A percentile compares a stretch with the other conserved stretches of the same genome.
These are phyloP conservation scores for Drosophila subquinaria DNA, from an alignment of 2,888 invertebrate genomes.

Conservation along the genomic window DNA sequence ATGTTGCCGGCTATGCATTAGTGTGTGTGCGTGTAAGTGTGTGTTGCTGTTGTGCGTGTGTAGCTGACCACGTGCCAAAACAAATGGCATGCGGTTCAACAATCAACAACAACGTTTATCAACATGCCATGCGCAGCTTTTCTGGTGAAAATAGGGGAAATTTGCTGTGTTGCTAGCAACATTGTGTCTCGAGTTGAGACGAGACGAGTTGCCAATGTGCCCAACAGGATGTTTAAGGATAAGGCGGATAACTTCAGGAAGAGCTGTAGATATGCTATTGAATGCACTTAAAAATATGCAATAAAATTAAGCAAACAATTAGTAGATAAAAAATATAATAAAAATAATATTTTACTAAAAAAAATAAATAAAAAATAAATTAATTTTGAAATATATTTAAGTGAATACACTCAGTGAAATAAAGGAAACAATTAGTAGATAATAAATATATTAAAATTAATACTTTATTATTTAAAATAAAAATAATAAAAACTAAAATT, in stretches of 20 bases:
- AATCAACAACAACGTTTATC: conserved; percentile 57
- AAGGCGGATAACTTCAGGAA: background rate
- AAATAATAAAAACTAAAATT: no score
- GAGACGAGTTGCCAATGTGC: background rate
- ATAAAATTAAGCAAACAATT: no score
- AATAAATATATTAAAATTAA: no score
- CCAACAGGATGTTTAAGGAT: background rate
- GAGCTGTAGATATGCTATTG: background rate
- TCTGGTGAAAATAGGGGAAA: conserved; percentile 30
- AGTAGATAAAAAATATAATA: background rate
- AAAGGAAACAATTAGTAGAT: no score
- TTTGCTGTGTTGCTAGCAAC: conserved; percentile 2
- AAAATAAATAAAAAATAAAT: no score
- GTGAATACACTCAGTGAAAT: no score
- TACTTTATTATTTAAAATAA: no score
- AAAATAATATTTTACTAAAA: background rate
- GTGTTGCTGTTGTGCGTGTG: conserved; percentile 17
- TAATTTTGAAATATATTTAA: background rate
- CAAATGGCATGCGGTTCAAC: conserved; percentile 58
- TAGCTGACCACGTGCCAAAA: conserved; percentile 65
- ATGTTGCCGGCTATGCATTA: conserved; percentile 52
- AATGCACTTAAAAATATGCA: no score
- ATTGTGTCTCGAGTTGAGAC: background rate
- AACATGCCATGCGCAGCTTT: conserved; percentile 44
- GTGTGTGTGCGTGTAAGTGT: conserved; percentile 6